A percentile compares a stretch with the other conserved stretches of the same genome.
These are phyloP conservation scores for Myrmophylax atrothorax DNA, from an alignment of 2,113 vertebrate species.

Conservation along the genomic window DNA sequence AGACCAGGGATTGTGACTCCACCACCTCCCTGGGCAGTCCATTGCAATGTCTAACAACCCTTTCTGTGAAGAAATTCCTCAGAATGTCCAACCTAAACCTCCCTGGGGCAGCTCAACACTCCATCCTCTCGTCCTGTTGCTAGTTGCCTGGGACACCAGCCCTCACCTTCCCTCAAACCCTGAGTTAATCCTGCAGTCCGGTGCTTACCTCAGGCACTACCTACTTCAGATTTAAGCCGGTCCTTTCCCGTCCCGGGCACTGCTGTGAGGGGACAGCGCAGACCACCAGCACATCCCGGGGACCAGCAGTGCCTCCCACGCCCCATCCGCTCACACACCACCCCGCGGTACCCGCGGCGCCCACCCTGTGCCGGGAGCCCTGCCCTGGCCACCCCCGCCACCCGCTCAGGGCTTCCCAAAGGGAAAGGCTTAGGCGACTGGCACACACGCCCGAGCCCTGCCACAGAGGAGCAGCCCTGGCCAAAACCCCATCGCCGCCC, in stretches of 20 bases:
- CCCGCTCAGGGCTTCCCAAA: neutral
- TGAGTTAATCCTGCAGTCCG: neutral
- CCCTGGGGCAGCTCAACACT: neutral
- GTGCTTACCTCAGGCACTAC: neutral
- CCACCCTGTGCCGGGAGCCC: neutral
- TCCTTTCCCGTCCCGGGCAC: neutral
- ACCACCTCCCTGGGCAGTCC: neutral
- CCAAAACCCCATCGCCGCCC: fast-evolving
- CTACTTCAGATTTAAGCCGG: fast-evolving
- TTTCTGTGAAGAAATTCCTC: neutral
- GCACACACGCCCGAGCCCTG: fast-evolving
- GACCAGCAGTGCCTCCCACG: neutral
- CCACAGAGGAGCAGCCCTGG: neutral
- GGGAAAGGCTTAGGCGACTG: fast-evolving
- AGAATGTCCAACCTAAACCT: neutral
- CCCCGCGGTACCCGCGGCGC: fast-evolving
- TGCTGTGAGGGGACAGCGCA: neutral
- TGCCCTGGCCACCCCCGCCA: fast-evolving
- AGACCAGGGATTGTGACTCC: too few species aligned
- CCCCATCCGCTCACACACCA: fast-evolving
- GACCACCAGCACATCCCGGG: fast-evolving
- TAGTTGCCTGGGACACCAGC: neutral
- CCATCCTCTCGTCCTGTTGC: neutral
- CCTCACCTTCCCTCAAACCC: neutral
- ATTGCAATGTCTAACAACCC: neutral